Base-by-base conservation (phyloP, 2,797 vertebrate species). In the Ataeniobius toweri region DNA sequence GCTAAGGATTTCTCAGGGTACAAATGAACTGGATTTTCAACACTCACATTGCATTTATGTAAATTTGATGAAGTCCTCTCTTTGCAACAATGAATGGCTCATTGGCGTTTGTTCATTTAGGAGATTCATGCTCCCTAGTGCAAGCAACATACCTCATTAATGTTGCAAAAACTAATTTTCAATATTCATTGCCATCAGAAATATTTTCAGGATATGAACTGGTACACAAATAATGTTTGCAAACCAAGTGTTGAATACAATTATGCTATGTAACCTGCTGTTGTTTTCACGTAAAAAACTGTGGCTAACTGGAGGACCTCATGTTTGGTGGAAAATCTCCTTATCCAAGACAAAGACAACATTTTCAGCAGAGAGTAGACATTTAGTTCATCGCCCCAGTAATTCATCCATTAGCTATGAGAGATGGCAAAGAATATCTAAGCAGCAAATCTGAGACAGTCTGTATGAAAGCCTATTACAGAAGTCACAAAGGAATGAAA, bases 101-200 rank as follows among this genome's bases (percentile, higher is more conserved):
- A 82, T 89, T 92, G 86, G 86, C 79, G 76, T 73, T 79, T 83
- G 75, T 63, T 93, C 81, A 88, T 92, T 90, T 91, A 89, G 81
- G 83, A 86, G 72, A 71, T 75, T 86, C 75, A 85, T 79, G 61
- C 69, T 76, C 70, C 77, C 73, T 71, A 58, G 75, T 80, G 75
- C 41, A 77, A 72, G 80, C 80, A 72, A 72, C 59, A 81, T 63
- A 79, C 80, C 69, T 85, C 83, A 89, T 92, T 90, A 89, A 81
- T 79, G 79, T 71, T 61, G 46, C 48, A 75, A 88, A 83, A 86
- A 87, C 77, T 79, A 56, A 71, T 76, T 68, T 76, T 79, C 69
- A 75, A 55, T 80, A 84, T 80, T 71, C 63, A 85, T 76, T 79
- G 76, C 71, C 69, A 76, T 39, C 39, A 76, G 24, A 83, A 70